Base-by-base conservation (phyloP, 2,113 vertebrate genomes). In the Nestor notabilis region DNA sequence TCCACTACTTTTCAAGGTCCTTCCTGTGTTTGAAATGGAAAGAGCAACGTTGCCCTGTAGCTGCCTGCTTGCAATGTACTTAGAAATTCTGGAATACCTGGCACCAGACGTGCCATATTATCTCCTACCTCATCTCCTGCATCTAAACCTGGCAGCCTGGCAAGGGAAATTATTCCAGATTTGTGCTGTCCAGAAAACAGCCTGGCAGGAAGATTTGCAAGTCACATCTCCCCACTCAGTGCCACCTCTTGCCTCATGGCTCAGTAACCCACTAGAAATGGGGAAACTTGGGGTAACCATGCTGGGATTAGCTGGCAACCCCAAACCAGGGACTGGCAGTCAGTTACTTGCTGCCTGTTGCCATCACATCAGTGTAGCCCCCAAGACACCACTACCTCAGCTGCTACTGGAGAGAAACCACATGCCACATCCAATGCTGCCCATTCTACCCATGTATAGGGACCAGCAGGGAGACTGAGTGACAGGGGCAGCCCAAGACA, bases 21-120 rank as follows among this genome's bases (percentile, higher is more conserved):
- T 84, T 94, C 39, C 60, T 68, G 29, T 1, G 0, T 28, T 31
- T 41, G 65, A 77, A 96, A 89, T 16, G 44, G 85, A 75, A 90
- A 89, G 69, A 92, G 68, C 53, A 69, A 46, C 4, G 53, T 50
- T 90, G 63, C 66, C 52, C 84, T 87, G 69, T 37, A 94, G 78
- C 43, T 96, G 63, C 35, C 72, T 65, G 50, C 66, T 83, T 71
- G 50, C 60, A 47, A 37, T 5, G 35, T 13, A 80, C 83, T 84
- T 41, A 37, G 92, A 87, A 91, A 75, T 68, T 87, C 95, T 90
- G 71, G 35, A 90, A 81, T 89, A 94, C 72, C 86, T 96, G 93
- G 93, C 87, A 92, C 80, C 60, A 87, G 55, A 64, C 52, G 33
- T 13, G 29, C 47, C 4, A 2, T 71, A 75, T 92, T 89, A 92